Base-by-base conservation (phyloP, 1,140 invertebrate species). In the Druon quercuslanigerum region DNA sequence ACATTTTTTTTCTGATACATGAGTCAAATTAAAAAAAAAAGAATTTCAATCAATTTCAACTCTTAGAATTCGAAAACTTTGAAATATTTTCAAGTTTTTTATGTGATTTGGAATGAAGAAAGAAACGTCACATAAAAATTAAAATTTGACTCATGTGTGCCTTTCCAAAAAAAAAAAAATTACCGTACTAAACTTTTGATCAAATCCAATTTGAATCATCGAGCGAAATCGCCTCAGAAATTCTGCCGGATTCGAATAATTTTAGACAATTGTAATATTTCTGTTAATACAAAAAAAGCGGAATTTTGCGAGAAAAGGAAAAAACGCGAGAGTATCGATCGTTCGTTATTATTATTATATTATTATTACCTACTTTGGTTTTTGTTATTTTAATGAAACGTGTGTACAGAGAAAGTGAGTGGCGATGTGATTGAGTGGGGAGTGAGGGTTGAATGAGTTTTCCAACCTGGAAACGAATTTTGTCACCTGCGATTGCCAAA, bases 331-430 rank as follows among this genome's bases (percentile, higher is more conserved):
- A 76, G 52, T 71, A 51, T 60, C 70, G 74, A 82, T 80, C 79
- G 73, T 83, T 87, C 79, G 83, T 80, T 79, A 73, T 60, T 80
- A 81, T 76, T 75, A 66, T 82, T 74, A 73, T 77, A 73, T 33
- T 80, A 82, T 84, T 83, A 78, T 76, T 80, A 79, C 54, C 16
- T 20, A 78, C 79, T 86, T 84, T 85, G 74, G 84, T 87, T 87
- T 86, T 85, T 87, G 80, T 89, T 87, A 87, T 88, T 87, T 83
- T 87, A 86, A 88, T 84, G 72, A 86, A 84, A 87, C 82, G 84
- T 86, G 78, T 74, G 75, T 80, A 76, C 40, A 79, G 76, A 74
- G 71, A 81, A 75, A 56, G 52, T 54, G 56, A 81, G 71, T 78
- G 57, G 66, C 46, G 74, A 83, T 80, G 78, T 82, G 81, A 84